phyloP scores from a whole-genome alignment of 2,113 vertebrate species.

The Amia ocellicauda region DNA sequence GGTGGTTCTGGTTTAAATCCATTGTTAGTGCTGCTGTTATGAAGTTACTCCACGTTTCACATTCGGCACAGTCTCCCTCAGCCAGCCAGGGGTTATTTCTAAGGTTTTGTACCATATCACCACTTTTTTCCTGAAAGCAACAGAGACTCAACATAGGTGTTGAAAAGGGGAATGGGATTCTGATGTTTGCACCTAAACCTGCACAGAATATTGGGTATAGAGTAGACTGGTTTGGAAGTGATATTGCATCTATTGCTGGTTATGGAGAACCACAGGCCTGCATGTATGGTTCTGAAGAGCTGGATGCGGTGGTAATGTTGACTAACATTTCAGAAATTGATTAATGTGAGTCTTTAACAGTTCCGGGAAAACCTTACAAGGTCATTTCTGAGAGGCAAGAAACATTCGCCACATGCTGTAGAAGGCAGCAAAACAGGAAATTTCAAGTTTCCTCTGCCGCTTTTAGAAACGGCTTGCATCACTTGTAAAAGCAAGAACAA shows the following conservation, averaged over 20 bases:
- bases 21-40: background rate
- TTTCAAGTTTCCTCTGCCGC: constrained; percentile 71
- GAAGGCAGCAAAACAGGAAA: constrained; percentile 75
- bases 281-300: no score
- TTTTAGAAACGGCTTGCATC: constrained; percentile 62
- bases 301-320: no score
- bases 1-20: background rate
- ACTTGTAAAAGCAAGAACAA: constrained; percentile 48
- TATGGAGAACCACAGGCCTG: no score
- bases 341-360: no score
- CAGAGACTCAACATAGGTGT: no score
- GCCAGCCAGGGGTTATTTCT: constrained; percentile 1
- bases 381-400: constrained; percentile 45
- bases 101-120: background rate
- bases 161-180: no score
- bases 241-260: no score
- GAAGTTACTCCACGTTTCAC: constrained; percentile 4
- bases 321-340: no score
- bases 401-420: constrained; percentile 67
- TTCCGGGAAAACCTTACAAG: constrained; percentile 48
- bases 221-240: no score
- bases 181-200: no score
- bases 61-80: background rate
- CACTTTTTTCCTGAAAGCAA: background rate
- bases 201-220: no score